Evolutionary conservation across 2,113 vertebrate genomes (phyloP).

Genomic region (Notarius quadriscutis): DNA sequence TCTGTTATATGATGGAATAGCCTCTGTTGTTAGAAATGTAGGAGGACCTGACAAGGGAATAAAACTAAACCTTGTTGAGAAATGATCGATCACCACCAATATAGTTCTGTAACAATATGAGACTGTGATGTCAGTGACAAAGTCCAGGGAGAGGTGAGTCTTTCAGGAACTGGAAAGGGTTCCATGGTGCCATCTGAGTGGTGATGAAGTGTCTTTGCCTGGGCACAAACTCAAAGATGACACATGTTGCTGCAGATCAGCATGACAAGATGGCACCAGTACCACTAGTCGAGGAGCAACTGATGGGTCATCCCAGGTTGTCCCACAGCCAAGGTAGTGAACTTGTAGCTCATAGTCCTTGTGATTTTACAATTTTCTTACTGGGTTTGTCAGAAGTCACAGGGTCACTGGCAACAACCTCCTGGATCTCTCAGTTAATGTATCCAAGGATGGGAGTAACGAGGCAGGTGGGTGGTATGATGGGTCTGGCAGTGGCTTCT

Average conservation of each 20-base stretch:
- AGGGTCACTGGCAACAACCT: background rate
- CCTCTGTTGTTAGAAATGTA: too few relatives aligned
- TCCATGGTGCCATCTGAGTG: background rate
- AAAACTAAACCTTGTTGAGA: too few relatives aligned
- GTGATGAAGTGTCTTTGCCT: background rate
- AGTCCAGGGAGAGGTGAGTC: too few relatives aligned
- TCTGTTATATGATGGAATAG: too few relatives aligned
- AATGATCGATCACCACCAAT: too few relatives aligned
- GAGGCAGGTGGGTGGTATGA: background rate
- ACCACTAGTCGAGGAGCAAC: background rate
- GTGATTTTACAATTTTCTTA: background rate
- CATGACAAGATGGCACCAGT: background rate
- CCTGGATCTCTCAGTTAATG: background rate
- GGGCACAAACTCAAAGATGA: too few relatives aligned
- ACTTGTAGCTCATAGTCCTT: background rate
- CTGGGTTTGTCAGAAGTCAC: background rate
- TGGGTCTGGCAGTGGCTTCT: background rate
- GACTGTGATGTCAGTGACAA: too few relatives aligned
- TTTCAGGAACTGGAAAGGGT: background rate
- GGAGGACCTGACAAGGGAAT: too few relatives aligned
- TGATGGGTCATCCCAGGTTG: background rate
- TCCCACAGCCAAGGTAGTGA: background rate
- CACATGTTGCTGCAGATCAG: background rate
- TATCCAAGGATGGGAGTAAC: background rate
- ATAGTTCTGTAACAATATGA: too few relatives aligned